Base-by-base conservation (phyloP, 2,113 vertebrate species). In the Channa argus region DNA sequence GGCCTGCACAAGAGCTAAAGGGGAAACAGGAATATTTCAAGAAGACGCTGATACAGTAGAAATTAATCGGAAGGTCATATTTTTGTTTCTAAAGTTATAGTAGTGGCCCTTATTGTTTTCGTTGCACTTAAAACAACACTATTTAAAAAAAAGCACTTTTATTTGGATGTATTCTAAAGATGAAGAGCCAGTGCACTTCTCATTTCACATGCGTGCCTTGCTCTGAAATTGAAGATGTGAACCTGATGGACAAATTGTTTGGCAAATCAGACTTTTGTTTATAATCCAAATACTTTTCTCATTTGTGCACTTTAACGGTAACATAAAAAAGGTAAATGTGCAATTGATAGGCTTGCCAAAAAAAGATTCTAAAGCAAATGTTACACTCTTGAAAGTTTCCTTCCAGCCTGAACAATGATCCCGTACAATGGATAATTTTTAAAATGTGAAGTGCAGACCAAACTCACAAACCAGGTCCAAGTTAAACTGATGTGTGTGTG, bases 121-220 rank as follows among this genome's bases (percentile, higher is more conserved):
- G 77, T 46, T 77, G 83, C 84, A 83, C 79, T 80, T 89, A 82
- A 8, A 76, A 77, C 34, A 33, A 55, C 38, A 60, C 63, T 61
- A 75, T 38, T 24, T 77, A 71, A 78, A 39, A 55, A 76, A 81
- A 82, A 63, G 78, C 73, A 84, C 84, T 86, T 89, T 82, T 45
- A 63, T 82, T 80, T 58, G 58, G 79, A 68, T 61, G 38, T 65
- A 55, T 82, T 75, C 14, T 60, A 61, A 71, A 77, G 50, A 73
- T 80, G 77, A 77, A 76, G 79, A 78, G 66, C 52, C 58, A 74
- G 80, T 63, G 77, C 87, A 87, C 74, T 79, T 83, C 76, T 81
- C 86, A 56, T 74, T 78, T 77, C 60, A 50, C 85, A 84, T 74
- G 87, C 74, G 90, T 93, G 92, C 92, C 93, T 94, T 93, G 86